Evolutionary conservation across 2,888 invertebrate genomes (phyloP).

Genomic region (Eilema depressum): DNA sequence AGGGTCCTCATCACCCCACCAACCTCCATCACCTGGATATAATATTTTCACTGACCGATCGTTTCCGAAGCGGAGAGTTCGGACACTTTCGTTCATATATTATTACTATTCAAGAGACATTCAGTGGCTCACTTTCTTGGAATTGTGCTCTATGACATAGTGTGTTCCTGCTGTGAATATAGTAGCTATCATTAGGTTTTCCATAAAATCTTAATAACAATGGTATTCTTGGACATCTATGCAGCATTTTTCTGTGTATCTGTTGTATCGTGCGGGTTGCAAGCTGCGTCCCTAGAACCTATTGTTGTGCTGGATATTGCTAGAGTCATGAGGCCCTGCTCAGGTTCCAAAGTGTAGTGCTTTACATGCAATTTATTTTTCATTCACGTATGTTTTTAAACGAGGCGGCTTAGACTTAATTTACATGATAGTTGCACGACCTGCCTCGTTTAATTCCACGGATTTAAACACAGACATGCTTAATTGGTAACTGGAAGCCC

Average conservation of each 20-base stretch:
- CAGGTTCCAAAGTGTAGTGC: not conserved
- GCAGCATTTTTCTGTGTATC: too few relatives aligned
- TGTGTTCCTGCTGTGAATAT: slow-evolving; percentile 26
- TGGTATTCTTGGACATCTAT: too few relatives aligned
- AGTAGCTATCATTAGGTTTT: not conserved
- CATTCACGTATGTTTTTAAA: slow-evolving; percentile 54
- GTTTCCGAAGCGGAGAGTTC: slow-evolving; percentile 67
- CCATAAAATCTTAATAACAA: not conserved
- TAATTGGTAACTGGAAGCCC: slow-evolving; percentile 19
- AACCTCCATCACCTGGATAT: not conserved
- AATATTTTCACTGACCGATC: slow-evolving; percentile 25
- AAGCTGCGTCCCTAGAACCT: too few relatives aligned
- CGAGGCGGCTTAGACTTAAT: slow-evolving; percentile 27
- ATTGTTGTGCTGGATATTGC: too few relatives aligned
- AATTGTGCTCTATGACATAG: slow-evolving; percentile 26
- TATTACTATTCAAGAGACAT: slow-evolving; percentile 65
- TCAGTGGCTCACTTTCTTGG: slow-evolving; percentile 53
- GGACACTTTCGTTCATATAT: slow-evolving; percentile 66
- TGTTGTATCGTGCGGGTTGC: too few relatives aligned
- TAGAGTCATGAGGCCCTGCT: not conserved
- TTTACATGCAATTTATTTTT: slow-evolving; percentile 25
- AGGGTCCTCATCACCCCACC: too few relatives aligned
- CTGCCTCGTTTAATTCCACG: slow-evolving; percentile 49
- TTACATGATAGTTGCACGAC: slow-evolving; percentile 60
- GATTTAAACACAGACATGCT: slow-evolving; percentile 9